Conservation (phyloP, 1,140 invertebrate genomes). For the Helicorthomorpha holstii region DNA sequence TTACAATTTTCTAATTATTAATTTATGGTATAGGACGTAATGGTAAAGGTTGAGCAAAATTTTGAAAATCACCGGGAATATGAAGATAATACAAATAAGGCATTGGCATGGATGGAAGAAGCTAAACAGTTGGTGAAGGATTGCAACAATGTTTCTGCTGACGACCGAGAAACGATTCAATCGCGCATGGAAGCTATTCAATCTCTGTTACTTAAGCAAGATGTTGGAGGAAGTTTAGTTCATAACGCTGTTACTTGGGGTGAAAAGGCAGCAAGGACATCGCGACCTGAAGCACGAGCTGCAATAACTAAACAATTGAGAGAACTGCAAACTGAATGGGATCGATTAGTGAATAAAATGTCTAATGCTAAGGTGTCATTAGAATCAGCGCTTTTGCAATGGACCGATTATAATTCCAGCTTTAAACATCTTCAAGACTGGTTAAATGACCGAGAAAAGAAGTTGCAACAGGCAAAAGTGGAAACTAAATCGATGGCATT, state of each 20-base stretch:
- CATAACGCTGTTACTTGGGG: slow-evolving; percentile 79
- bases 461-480: slow-evolving; percentile 81
- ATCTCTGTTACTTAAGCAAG: slow-evolving; percentile 52
- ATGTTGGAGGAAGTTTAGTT: slow-evolving; percentile 77
- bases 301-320: slow-evolving; percentile 71
- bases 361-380: slow-evolving; percentile 79
- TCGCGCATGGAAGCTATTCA: slow-evolving; percentile 49
- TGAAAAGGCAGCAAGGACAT: slow-evolving; percentile 75
- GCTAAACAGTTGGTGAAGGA: slow-evolving; percentile 64
- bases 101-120: slow-evolving; percentile 73
- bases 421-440: slow-evolving; percentile 81
- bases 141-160: slow-evolving; percentile 35
- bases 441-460: slow-evolving; percentile 85
- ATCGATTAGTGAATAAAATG: slow-evolving; percentile 75
- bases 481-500: slow-evolving; percentile 33
- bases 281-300: slow-evolving; percentile 73
- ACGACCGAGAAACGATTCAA: slow-evolving; percentile 66
- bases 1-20: slow-evolving; percentile 1
- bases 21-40: slow-evolving; percentile 42
- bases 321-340: slow-evolving; percentile 83
- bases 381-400: slow-evolving; percentile 78
- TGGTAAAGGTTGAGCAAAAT: slow-evolving; percentile 83
- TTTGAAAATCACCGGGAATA: slow-evolving; percentile 73
- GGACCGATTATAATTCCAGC: slow-evolving; percentile 87
- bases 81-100: slow-evolving; percentile 55